Conservation (phyloP, 1,140 invertebrate genomes). For the Euura lappo region DNA sequence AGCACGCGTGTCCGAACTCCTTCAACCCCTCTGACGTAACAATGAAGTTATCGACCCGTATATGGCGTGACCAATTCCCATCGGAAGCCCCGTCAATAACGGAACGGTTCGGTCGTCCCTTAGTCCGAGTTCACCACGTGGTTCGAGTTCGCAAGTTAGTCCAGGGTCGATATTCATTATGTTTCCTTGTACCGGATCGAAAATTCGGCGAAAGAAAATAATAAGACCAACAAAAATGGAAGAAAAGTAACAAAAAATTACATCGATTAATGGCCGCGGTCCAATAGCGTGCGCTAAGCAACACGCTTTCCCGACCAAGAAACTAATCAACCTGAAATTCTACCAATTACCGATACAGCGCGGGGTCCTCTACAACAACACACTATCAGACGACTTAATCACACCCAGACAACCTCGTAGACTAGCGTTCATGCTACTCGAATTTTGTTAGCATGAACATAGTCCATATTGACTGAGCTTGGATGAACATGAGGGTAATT, state of each 20-base stretch:
- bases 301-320: background rate
- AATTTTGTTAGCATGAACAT: no score
- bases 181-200: background rate
- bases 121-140: background rate
- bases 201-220: background rate
- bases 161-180: background rate
- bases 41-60: slow-evolving; percentile 41
- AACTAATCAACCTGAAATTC: background rate
- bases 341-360: no score
- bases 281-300: background rate
- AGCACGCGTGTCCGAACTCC: no score
- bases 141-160: background rate
- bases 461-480: slow-evolving; percentile 30
- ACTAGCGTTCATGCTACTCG: no score
- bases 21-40: background rate
- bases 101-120: slow-evolving; percentile 38
- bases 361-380: no score
- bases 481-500: slow-evolving; percentile 39
- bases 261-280: no score
- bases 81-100: slow-evolving; percentile 25
- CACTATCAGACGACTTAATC: no score
- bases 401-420: no score
- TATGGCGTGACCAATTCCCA: slow-evolving; percentile 39
- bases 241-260: background rate
- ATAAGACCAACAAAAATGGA: background rate